Percentiles rank a stretch among this genome's conserved stretches.
These are phyloP conservation scores for Loriculus beryllinus DNA, from an alignment of 2,797 vertebrate species.

Conservation along the genomic window DNA sequence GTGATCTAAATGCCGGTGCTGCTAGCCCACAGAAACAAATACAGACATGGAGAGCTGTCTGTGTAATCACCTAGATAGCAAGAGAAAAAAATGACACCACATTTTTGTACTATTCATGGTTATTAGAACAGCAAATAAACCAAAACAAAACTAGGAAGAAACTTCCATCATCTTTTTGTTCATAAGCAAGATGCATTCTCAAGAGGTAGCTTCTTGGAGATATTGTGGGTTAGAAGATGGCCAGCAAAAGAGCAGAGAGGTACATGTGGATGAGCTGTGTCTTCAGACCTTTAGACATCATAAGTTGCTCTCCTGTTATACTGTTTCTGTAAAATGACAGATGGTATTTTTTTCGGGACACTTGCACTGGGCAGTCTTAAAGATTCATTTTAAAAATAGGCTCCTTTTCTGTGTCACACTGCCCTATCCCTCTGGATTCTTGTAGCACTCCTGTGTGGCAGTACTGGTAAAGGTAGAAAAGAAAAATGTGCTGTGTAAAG, in stretches of 20 bases:
- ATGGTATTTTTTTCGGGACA: background rate
- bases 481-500: background rate
- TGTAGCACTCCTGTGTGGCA: background rate
- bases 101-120: background rate
- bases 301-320: background rate
- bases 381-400: background rate
- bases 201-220: background rate
- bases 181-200: background rate
- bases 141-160: background rate
- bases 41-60: background rate
- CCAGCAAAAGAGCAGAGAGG: background rate
- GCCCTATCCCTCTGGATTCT: accelerated
- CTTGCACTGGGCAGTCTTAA: background rate
- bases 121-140: background rate
- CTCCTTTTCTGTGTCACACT: background rate
- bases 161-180: background rate
- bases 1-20: background rate
- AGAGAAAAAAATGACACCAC: accelerated
- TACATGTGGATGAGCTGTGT: background rate
- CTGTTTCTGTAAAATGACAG: background rate
- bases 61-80: background rate
- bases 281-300: background rate
- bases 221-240: background rate
- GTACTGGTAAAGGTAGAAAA: background rate
- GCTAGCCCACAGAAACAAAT: background rate